A percentile compares a stretch with the other conserved stretches of the same genome.
Conservation (phyloP, 2,888 invertebrate genomes). For the Neria commutata region DNA sequence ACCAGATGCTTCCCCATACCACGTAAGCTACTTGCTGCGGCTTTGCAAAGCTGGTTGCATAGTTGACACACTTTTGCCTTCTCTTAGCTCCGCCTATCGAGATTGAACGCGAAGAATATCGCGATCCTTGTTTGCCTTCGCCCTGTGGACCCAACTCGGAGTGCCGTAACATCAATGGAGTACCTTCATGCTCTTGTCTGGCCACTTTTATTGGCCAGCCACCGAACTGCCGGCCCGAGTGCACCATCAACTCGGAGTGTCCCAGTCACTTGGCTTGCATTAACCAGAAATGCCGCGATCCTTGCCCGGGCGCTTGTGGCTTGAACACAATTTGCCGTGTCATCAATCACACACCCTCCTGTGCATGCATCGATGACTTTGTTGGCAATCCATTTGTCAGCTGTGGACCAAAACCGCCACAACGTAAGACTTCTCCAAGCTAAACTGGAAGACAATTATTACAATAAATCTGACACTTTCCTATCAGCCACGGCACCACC, state of each 20-base stretch:
- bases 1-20: slow-evolving; percentile 66
- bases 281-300: slow-evolving; percentile 75
- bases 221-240: slow-evolving; percentile 76
- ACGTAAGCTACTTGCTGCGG: slow-evolving; percentile 57
- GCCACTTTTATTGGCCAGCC: slow-evolving; percentile 72
- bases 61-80: too few species aligned
- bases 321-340: slow-evolving; percentile 69
- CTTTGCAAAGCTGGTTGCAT: too few species aligned
- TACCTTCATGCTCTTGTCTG: slow-evolving; percentile 72
- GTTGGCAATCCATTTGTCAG: slow-evolving; percentile 66
- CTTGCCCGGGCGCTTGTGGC: slow-evolving; percentile 76
- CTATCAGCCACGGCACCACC: slow-evolving; percentile 44
- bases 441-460: neutral
- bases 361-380: slow-evolving; percentile 68
- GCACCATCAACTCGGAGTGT: slow-evolving; percentile 76
- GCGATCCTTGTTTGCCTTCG: slow-evolving; percentile 72
- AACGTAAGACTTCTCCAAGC: slow-evolving; percentile 43
- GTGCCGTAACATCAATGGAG: slow-evolving; percentile 67
- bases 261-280: slow-evolving; percentile 74
- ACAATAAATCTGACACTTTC: slow-evolving; percentile 1
- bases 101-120: slow-evolving; percentile 45
- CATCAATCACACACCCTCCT: slow-evolving; percentile 73
- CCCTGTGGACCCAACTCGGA: slow-evolving; percentile 74
- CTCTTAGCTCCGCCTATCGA: slow-evolving; percentile 49
- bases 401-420: slow-evolving; percentile 58